Conservation (phyloP, 1,140 invertebrate genomes). For the Drosophila baimaii region DNA sequence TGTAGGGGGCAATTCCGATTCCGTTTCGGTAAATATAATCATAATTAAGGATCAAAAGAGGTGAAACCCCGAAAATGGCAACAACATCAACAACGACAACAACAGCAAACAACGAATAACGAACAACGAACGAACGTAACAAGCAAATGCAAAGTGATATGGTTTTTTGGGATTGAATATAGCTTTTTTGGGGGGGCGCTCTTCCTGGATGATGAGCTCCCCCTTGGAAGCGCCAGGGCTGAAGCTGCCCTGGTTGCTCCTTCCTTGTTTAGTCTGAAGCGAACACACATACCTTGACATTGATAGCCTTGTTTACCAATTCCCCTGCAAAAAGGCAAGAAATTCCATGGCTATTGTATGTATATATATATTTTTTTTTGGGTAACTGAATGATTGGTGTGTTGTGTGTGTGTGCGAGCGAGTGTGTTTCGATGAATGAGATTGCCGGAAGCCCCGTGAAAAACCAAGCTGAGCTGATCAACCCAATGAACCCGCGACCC, state of each 20-base stretch:
- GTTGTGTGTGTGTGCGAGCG: constrained; percentile 22
- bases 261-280: constrained; percentile 74
- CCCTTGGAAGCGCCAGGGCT: constrained; percentile 37
- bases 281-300: constrained; percentile 96
- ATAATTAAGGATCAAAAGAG: constrained; percentile 20
- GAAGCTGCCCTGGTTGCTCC: constrained; percentile 45
- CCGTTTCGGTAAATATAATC: constrained; percentile 5
- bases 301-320: constrained; percentile 99
- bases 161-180: constrained; percentile 30
- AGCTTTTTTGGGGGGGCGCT: constrained; percentile 32
- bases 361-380: constrained; percentile 74
- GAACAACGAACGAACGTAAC: constrained; percentile 66
- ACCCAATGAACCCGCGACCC: constrained; percentile 21
- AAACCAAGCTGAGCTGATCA: constrained; percentile 38
- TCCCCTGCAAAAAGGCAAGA: constrained; percentile 94
- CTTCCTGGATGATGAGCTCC: constrained; percentile 42
- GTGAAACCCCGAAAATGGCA: constrained; percentile 42
- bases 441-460: constrained; percentile 46
- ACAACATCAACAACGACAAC: constrained; percentile 66
- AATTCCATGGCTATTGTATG: constrained; percentile 84
- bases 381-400: constrained; percentile 63
- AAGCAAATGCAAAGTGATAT: constrained; percentile 79
- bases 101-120: constrained; percentile 69
- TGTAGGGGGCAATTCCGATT: background rate
- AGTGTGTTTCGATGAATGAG: constrained; percentile 45